Conservation (phyloP, 2,113 vertebrate species). For the Megaceryle maxima region DNA sequence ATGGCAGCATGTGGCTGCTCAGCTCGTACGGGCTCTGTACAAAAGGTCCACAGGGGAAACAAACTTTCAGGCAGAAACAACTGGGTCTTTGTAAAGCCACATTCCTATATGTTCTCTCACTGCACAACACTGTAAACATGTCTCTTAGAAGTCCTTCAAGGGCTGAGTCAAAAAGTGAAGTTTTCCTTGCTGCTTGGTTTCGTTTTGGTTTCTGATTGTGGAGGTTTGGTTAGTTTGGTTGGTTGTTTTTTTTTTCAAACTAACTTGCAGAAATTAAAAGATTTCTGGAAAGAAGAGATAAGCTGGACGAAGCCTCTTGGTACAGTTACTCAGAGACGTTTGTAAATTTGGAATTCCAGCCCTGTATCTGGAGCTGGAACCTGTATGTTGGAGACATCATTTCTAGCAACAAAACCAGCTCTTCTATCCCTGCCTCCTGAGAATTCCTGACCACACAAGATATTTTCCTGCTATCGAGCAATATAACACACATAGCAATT, state of each 20-base stretch:
- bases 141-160: neutral
- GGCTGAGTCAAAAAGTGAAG: neutral
- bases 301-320: neutral
- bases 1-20: constrained; percentile 73
- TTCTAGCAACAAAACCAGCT: neutral
- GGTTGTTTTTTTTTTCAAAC: neutral
- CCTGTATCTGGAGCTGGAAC: neutral
- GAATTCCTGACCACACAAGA: neutral
- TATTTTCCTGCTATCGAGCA: neutral
- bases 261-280: neutral
- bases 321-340: neutral
- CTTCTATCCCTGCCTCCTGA: neutral
- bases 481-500: neutral
- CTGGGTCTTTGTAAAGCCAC: neutral
- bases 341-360: neutral
- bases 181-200: neutral
- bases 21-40: neutral
- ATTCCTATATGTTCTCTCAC: neutral
- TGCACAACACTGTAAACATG: neutral
- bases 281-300: constrained; percentile 20
- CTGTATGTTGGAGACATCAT: neutral
- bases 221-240: neutral
- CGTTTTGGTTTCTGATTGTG: neutral
- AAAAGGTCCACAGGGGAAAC: neutral
- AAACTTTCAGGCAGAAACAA: neutral